These are phyloP conservation scores for Chaenogobius annularis DNA, from an alignment of 2,113 vertebrate genomes.

Conservation along the genomic window DNA sequence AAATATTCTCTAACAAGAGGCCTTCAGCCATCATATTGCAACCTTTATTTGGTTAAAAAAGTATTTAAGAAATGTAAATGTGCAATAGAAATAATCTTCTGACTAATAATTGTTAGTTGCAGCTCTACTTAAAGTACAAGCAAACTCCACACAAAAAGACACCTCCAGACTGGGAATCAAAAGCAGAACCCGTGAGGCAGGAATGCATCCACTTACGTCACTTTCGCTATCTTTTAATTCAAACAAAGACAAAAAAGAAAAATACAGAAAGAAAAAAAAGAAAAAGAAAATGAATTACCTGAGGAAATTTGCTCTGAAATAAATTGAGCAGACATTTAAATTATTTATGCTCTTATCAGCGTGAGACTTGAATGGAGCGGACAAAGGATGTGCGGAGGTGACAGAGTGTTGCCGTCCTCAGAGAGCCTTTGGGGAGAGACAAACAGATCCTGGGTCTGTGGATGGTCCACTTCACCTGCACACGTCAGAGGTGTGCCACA, in stretches of 20 bases:
- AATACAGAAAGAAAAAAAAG: slow-evolving; percentile 4
- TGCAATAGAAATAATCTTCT: too few relatives aligned
- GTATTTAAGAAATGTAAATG: too few relatives aligned
- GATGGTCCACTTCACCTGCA: slow-evolving; percentile 1
- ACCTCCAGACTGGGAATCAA: too few relatives aligned
- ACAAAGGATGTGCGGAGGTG: slow-evolving; percentile 35
- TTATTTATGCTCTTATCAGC: slow-evolving; percentile 54
- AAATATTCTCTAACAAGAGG: too few relatives aligned
- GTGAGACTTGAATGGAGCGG: slow-evolving; percentile 30
- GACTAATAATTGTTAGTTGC: too few relatives aligned
- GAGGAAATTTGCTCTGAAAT: slow-evolving; percentile 37
- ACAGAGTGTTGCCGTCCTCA: slow-evolving; percentile 24
- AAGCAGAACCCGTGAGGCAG: too few relatives aligned
- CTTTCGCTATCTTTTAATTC: background rate
- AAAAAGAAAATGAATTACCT: slow-evolving; percentile 1
- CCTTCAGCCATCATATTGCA: too few relatives aligned
- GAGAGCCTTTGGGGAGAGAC: slow-evolving; percentile 25
- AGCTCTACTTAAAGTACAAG: too few relatives aligned
- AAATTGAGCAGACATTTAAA: slow-evolving; percentile 36
- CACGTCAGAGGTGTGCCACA: slow-evolving; percentile 9
- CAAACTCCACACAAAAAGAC: too few relatives aligned
- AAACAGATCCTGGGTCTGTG: slow-evolving; percentile 8
- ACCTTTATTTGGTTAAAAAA: too few relatives aligned
- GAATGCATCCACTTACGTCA: background rate
- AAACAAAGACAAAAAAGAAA: slow-evolving; percentile 9